These are phyloP conservation scores for Hippocampus zosterae DNA, from an alignment of 2,113 vertebrate species.

Conservation along the genomic window DNA sequence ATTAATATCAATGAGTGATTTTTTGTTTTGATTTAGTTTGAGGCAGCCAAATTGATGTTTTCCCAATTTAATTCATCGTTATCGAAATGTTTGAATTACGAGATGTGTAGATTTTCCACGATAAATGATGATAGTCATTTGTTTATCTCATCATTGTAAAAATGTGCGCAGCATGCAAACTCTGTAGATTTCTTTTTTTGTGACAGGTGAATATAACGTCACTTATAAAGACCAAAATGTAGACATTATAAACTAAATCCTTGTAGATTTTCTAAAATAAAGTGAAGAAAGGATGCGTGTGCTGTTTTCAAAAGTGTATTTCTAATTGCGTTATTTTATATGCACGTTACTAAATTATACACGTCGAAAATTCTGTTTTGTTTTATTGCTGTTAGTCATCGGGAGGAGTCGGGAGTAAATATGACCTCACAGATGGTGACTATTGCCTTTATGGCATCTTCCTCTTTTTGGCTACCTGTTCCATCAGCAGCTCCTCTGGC, in stretches of 20 bases:
- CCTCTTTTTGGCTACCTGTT: conserved; percentile 45
- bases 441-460: conserved; percentile 24
- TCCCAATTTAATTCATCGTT: background rate
- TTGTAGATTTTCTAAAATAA: background rate
- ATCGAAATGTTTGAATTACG: background rate
- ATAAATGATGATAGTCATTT: background rate
- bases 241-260: background rate
- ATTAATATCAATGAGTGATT: background rate
- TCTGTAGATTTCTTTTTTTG: background rate
- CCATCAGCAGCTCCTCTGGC: conserved; percentile 8
- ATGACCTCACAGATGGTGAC: conserved; percentile 22
- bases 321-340: background rate
- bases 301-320: background rate
- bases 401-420: conserved; percentile 5
- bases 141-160: background rate
- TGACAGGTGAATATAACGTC: background rate
- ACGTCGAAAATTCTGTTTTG: background rate
- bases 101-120: background rate
- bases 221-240: background rate
- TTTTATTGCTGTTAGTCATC: background rate
- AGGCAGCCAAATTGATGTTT: background rate
- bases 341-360: background rate
- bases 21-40: background rate
- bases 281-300: background rate
- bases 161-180: background rate